Evolutionary conservation across 2,797 vertebrate genomes (phyloP).

Genomic region (Synanceia verrucosa): DNA sequence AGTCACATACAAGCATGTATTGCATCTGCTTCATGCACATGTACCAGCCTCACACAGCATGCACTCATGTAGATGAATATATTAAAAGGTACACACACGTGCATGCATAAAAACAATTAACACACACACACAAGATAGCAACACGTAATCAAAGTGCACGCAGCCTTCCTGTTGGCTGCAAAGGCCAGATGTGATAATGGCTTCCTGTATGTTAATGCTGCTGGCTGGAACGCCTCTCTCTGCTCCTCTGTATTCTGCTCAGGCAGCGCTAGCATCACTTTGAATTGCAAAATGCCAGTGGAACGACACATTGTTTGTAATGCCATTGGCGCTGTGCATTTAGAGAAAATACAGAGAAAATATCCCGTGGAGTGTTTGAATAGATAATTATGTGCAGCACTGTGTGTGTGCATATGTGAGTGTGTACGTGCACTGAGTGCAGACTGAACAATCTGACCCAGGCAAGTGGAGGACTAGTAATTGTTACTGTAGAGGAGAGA

Average conservation of each 20-base stretch:
- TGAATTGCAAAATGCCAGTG: constrained; percentile 70
- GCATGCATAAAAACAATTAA: constrained; percentile 17
- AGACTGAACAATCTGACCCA: constrained; percentile 38
- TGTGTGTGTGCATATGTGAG: constrained; percentile 14
- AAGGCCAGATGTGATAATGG: constrained; percentile 70
- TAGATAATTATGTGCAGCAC: constrained; percentile 52
- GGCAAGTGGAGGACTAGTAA: constrained; percentile 40
- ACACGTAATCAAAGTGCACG: constrained; percentile 6
- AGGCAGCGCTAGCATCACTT: constrained; percentile 38
- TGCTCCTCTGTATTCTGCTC: constrained; percentile 59
- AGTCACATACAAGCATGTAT: constrained; percentile 5
- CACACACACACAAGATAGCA: neutral
- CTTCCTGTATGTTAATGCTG: constrained; percentile 64
- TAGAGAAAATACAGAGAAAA: constrained; percentile 53
- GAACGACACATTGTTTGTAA: constrained; percentile 65
- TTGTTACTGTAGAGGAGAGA: constrained; percentile 49
- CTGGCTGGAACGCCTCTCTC: constrained; percentile 36
- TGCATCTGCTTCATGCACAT: neutral
- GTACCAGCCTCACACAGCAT: neutral
- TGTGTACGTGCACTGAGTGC: constrained; percentile 31
- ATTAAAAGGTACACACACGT: neutral
- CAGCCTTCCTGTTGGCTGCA: constrained; percentile 47
- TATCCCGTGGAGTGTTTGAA: constrained; percentile 59
- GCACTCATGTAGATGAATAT: neutral
- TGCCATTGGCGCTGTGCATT: constrained; percentile 53